Percentiles rank a stretch among this genome's conserved stretches.
Evolutionary conservation across 2,888 invertebrate species (phyloP).

Genomic region (Caenorhabditis auriculariae): DNA sequence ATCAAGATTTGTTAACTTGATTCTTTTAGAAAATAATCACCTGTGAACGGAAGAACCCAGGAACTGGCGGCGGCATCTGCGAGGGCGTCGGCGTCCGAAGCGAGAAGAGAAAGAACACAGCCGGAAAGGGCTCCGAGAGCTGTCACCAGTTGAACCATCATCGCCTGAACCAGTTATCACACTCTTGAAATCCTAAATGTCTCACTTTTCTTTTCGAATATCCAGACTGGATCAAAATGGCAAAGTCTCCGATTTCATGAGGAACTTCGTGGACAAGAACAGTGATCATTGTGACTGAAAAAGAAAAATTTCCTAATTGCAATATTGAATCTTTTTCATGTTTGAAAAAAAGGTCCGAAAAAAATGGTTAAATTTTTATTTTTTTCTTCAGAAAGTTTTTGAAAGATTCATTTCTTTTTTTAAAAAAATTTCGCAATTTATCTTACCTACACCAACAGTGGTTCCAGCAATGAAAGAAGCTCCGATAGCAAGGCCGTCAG

Average conservation of each 20-base stretch:
- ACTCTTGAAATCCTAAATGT: constrained; percentile 6
- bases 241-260: constrained; percentile 99
- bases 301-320: constrained; percentile 79
- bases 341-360: no score
- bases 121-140: constrained; percentile 92
- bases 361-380: no score
- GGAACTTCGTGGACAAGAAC: constrained; percentile 97
- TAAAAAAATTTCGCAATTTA: neutral
- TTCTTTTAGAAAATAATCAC: constrained; percentile 1
- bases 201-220: constrained; percentile 81
- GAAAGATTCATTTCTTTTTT: neutral
- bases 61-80: constrained; percentile 70
- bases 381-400: constrained; percentile 67
- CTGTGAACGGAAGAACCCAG: constrained; percentile 85
- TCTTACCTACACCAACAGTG: constrained; percentile 52
- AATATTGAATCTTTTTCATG: no score
- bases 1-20: neutral
- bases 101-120: constrained; percentile 57
- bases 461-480: constrained; percentile 73
- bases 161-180: constrained; percentile 72
- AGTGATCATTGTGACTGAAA: constrained; percentile 85
- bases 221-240: constrained; percentile 94
- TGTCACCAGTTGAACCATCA: constrained; percentile 87
- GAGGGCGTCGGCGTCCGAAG: constrained; percentile 55
- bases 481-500: constrained; percentile 97